phyloP scores from a whole-genome alignment of 2,888 invertebrate genomes.

The Spodoptera picta region DNA sequence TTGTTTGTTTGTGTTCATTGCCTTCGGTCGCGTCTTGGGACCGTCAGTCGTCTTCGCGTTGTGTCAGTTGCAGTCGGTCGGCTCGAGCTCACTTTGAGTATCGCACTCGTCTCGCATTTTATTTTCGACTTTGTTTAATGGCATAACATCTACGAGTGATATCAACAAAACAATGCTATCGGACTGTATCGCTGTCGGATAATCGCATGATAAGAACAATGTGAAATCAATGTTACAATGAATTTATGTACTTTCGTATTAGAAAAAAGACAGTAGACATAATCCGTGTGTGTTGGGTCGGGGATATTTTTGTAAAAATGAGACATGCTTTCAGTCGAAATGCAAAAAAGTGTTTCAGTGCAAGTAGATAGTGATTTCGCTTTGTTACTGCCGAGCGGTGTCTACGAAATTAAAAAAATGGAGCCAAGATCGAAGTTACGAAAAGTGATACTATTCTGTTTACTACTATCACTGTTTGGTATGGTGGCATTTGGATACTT shows the following conservation, averaged over 20 bases:
- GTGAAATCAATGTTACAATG: constrained; percentile 65
- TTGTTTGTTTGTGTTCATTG: constrained; percentile 60
- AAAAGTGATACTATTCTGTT: constrained; percentile 94
- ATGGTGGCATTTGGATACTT: constrained; percentile 97
- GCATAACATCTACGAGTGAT: constrained; percentile 66
- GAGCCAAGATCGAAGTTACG: constrained; percentile 94
- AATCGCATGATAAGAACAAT: constrained; percentile 63
- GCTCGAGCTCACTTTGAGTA: constrained; percentile 45
- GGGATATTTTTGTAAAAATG: constrained; percentile 84
- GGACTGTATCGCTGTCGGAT: constrained; percentile 66
- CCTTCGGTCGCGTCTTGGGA: constrained; percentile 53
- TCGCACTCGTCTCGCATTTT: constrained; percentile 60
- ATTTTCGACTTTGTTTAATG: constrained; percentile 69
- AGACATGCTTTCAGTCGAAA: constrained; percentile 88
- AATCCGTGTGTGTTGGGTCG: constrained; percentile 70
- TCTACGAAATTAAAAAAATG: constrained; percentile 95
- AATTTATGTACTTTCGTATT: constrained; percentile 55
- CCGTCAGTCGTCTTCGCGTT: constrained; percentile 55
- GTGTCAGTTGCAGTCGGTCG: constrained; percentile 57
- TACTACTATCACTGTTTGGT: constrained; percentile 94
- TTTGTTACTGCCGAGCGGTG: constrained; percentile 92
- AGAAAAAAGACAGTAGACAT: constrained; percentile 61
- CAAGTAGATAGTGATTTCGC: constrained; percentile 95
- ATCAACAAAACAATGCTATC: constrained; percentile 74
- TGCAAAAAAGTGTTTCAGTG: constrained; percentile 94